Conservation (phyloP, 2,113 vertebrate genomes). For the Alexandromys fortis region DNA sequence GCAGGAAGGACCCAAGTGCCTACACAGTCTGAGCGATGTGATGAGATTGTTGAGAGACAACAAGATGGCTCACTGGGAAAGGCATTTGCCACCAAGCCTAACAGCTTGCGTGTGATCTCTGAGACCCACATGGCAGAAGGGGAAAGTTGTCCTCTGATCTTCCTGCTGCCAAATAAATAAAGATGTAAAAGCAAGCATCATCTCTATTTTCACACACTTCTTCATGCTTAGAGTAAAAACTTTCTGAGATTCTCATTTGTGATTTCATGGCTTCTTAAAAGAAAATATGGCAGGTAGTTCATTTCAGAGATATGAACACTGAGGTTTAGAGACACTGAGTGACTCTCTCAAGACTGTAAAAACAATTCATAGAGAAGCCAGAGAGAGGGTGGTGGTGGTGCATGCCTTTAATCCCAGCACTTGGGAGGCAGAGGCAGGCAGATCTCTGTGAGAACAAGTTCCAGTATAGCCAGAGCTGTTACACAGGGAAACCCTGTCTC, state of each 20-base stretch:
- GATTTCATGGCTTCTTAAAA: constrained; percentile 18
- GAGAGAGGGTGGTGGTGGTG: background rate
- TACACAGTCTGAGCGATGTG: background rate
- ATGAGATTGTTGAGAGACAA: background rate
- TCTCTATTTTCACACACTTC: background rate
- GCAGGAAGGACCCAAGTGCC: background rate
- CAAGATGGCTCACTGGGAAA: background rate
- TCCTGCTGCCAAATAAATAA: background rate
- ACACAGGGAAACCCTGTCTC: background rate
- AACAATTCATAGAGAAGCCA: background rate
- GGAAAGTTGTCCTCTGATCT: background rate
- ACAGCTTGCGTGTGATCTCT: background rate
- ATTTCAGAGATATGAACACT: background rate
- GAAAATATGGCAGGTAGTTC: constrained; percentile 15
- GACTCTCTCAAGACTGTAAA: background rate
- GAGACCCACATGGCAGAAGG: background rate
- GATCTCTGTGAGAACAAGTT: background rate
- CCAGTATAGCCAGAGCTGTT: no score
- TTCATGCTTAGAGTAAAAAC: background rate
- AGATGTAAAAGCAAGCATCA: background rate
- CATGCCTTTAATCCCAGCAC: background rate
- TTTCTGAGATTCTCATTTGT: background rate
- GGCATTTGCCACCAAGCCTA: background rate
- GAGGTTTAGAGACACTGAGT: background rate
- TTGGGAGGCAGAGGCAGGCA: background rate